phyloP scores from a whole-genome alignment of 2,888 invertebrate species.

The Sceliomorpha sp. region DNA sequence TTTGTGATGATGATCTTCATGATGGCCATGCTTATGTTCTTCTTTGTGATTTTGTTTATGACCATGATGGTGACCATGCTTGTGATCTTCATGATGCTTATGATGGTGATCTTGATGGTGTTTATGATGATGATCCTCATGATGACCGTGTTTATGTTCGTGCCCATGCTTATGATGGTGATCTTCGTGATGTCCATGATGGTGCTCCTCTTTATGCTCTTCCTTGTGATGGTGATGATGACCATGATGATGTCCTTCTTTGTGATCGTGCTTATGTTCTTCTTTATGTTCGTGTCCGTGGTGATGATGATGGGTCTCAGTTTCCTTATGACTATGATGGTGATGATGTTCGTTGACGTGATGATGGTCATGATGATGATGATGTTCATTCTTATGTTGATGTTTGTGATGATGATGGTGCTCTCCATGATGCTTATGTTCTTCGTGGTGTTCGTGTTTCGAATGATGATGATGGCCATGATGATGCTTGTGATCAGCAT shows the following conservation, averaged over 20 bases:
- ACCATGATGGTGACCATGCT: slow-evolving; percentile 64
- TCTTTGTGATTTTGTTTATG: slow-evolving; percentile 66
- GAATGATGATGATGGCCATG: slow-evolving; percentile 69
- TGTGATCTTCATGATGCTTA: slow-evolving; percentile 52
- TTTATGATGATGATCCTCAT: slow-evolving; percentile 65
- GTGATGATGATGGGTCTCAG: slow-evolving; percentile 70
- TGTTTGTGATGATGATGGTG: slow-evolving; percentile 64
- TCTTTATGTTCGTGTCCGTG: slow-evolving; percentile 71
- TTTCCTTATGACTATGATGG: slow-evolving; percentile 70
- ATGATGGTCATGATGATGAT: slow-evolving; percentile 72
- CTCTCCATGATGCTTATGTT: slow-evolving; percentile 60
- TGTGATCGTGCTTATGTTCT: slow-evolving; percentile 69
- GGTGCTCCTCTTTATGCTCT: slow-evolving; percentile 60
- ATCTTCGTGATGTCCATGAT: slow-evolving; percentile 58
- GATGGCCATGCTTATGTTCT: slow-evolving; percentile 62
- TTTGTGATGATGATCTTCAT: slow-evolving; percentile 67
- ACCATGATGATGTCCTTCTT: slow-evolving; percentile 69
- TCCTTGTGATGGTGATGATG: slow-evolving; percentile 69
- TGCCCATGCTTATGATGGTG: slow-evolving; percentile 63
- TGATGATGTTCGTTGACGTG: slow-evolving; percentile 73
- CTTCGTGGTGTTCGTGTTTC: slow-evolving; percentile 63
- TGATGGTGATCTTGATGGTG: slow-evolving; percentile 42
- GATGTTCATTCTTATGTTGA: slow-evolving; percentile 69
- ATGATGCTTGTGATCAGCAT: slow-evolving; percentile 66
- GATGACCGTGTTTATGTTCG: slow-evolving; percentile 60